Evolutionary conservation across 2,113 vertebrate species (phyloP).

Genomic region (Petrocephalus zakoni): DNA sequence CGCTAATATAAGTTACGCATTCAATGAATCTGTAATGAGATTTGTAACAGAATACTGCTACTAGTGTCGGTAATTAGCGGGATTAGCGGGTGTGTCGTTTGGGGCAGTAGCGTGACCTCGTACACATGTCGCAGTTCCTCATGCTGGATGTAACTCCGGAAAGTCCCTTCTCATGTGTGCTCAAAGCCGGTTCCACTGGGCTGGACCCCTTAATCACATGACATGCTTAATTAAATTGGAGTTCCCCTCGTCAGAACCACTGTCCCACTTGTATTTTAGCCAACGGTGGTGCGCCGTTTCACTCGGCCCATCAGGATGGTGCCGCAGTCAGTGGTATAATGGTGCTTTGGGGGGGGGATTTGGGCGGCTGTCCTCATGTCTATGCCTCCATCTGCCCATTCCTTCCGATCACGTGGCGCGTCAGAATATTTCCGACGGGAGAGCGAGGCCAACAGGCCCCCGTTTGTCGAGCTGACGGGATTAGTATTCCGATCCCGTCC

Average conservation of each 20-base stretch:
- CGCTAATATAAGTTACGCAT: background rate
- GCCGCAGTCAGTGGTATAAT: background rate
- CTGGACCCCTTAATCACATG: background rate
- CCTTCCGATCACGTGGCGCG: background rate
- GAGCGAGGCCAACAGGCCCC: background rate
- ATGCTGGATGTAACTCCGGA: background rate
- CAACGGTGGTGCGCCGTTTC: background rate
- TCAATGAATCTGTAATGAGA: background rate
- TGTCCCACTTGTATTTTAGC: background rate
- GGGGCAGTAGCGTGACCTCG: background rate
- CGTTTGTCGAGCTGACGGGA: conserved; percentile 19
- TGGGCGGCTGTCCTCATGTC: background rate
- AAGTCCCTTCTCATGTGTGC: background rate
- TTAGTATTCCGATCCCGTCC: conserved; percentile 26
- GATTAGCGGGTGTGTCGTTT: background rate
- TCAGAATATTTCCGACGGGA: background rate
- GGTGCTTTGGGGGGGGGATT: background rate
- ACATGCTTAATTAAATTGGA: background rate
- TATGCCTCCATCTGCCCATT: background rate
- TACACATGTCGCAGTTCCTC: background rate
- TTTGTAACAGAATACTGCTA: background rate
- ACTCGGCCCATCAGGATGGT: background rate
- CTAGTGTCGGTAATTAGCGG: background rate
- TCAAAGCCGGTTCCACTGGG: background rate
- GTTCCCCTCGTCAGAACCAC: background rate